Conservation (phyloP, 30 jellyfish, hydroid and myxozoan genomes). For the Cassiopea andromeda region DNA sequence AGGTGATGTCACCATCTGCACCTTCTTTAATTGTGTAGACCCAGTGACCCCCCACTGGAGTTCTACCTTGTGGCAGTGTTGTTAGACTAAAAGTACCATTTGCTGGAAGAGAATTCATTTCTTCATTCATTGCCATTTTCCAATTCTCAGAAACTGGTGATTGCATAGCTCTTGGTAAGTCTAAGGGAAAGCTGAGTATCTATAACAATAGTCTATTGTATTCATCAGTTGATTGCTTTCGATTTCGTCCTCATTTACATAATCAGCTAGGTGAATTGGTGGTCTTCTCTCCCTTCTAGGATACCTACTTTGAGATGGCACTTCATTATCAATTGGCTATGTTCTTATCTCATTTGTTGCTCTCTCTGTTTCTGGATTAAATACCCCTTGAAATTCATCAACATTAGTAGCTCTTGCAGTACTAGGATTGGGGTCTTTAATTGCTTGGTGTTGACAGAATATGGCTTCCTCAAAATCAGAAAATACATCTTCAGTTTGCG, state of each 20-base stretch:
- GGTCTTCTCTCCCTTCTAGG: conserved; percentile 31
- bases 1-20: conserved; percentile 2
- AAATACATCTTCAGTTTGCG: conserved; percentile 1
- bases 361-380: not conserved
- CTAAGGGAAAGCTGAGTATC: conserved; percentile 6
- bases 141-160: conserved; percentile 23
- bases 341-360: conserved; percentile 1
- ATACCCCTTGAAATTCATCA: conserved; percentile 2
- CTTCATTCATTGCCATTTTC: conserved; percentile 41
- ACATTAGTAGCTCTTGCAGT: not conserved
- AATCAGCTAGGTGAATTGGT: conserved; percentile 24
- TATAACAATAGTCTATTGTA: conserved; percentile 28
- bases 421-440: not conserved
- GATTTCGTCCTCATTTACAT: conserved; percentile 39
- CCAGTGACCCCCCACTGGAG: conserved; percentile 55
- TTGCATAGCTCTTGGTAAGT: conserved; percentile 23
- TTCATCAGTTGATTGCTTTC: not conserved
- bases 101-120: conserved; percentile 5
- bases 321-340: conserved; percentile 11
- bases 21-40: conserved; percentile 33
- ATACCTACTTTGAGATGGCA: conserved; percentile 30
- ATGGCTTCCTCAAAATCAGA: conserved; percentile 14
- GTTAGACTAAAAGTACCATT: conserved; percentile 15
- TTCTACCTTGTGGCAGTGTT: conserved; percentile 28
- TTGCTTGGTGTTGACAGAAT: not conserved